Evolutionary conservation across 1,140 invertebrate genomes (phyloP).

Genomic region (Orchesella cincta): DNA sequence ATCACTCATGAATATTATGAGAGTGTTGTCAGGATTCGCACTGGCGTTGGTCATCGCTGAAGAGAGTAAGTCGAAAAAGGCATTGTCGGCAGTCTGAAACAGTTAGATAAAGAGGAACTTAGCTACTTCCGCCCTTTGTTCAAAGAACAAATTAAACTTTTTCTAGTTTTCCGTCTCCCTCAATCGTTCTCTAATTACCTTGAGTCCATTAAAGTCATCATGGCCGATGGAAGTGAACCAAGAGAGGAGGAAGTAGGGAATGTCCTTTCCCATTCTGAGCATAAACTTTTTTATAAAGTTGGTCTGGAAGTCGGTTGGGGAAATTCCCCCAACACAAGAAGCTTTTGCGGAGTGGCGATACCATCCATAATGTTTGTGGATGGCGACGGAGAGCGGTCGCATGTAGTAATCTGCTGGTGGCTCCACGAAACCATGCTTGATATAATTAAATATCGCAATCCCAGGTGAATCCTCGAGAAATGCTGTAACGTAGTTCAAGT

Average conservation of each 20-base stretch:
- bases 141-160: neutral
- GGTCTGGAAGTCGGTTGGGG: conserved; percentile 38
- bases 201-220: conserved; percentile 46
- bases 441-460: conserved; percentile 57
- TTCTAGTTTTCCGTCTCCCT: neutral
- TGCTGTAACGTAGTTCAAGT: conserved; percentile 54
- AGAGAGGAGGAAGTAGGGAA: conserved; percentile 46
- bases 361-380: conserved; percentile 25
- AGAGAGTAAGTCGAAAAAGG: conserved; percentile 36
- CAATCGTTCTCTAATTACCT: conserved; percentile 39
- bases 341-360: neutral
- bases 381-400: conserved; percentile 42
- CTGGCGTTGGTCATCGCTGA: conserved; percentile 10
- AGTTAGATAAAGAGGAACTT: neutral
- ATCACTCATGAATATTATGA: conserved; percentile 51
- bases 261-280: neutral
- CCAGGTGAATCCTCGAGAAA: conserved; percentile 56
- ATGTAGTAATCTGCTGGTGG: conserved; percentile 50
- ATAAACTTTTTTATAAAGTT: conserved; percentile 40
- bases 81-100: conserved; percentile 36
- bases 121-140: no score
- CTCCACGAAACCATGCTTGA: conserved; percentile 48
- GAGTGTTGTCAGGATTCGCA: conserved; percentile 39
- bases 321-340: conserved; percentile 32
- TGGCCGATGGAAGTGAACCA: conserved; percentile 49